Conservation (phyloP, 2,113 vertebrate species). For the Spizaetus ornatus region DNA sequence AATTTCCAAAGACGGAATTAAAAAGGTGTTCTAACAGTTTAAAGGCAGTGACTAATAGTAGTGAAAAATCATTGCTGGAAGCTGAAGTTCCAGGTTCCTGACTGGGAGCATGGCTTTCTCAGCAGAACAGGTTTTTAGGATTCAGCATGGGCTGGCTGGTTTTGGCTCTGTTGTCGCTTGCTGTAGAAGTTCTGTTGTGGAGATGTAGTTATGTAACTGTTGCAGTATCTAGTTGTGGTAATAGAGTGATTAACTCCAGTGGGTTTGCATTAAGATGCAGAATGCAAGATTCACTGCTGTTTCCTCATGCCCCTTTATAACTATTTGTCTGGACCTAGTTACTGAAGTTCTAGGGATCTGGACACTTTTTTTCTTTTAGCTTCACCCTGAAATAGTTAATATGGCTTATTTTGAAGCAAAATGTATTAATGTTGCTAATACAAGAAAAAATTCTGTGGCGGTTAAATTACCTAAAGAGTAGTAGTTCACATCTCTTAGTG, state of each 20-base stretch:
- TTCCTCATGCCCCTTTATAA: not conserved
- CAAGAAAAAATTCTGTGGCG: not conserved
- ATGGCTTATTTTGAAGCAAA: not conserved
- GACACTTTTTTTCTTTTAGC: not conserved
- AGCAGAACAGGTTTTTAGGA: not conserved
- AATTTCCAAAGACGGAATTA: not conserved
- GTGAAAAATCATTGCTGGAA: not conserved
- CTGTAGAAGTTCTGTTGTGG: not conserved
- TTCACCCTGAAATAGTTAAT: not conserved
- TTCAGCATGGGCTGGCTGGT: not conserved
- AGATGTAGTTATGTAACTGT: not conserved
- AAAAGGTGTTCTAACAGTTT: not conserved
- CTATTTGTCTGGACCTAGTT: not conserved
- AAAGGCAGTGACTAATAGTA: not conserved
- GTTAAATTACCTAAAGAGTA: not conserved
- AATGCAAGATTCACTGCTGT: not conserved
- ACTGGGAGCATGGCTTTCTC: not conserved
- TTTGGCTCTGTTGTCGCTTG: not conserved
- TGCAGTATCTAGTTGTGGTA: not conserved
- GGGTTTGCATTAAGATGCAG: not conserved
- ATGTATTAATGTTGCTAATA: not conserved
- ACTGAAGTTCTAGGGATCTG: not conserved
- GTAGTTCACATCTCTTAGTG: not conserved
- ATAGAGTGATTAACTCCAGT: too few species aligned
- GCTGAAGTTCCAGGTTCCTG: not conserved